Base-by-base conservation (phyloP, 2,113 vertebrate genomes). In the Salvelinus fontinalis region DNA sequence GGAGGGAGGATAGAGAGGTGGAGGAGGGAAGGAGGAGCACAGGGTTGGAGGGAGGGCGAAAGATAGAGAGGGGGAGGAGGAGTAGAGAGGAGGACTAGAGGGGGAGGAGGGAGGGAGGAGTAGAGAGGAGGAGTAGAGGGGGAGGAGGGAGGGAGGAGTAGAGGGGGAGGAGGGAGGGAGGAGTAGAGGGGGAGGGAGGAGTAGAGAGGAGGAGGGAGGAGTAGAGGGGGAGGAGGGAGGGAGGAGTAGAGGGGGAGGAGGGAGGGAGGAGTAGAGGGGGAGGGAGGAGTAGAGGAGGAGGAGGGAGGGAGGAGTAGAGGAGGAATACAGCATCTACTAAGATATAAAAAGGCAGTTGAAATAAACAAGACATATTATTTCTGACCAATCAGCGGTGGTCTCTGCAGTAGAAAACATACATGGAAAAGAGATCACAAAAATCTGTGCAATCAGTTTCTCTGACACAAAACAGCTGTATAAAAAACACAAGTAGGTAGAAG, bases 391-490 rank as follows among this genome's bases (percentile, higher is more conserved):
- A 82, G 71, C 82, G 74, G 79, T 82, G 83, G 83, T 75, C 51
- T 48, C 72, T 84, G 88, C 86, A 89, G 81, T 90, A 91, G 69
- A 92, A 92, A 92, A 90, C 77, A 74, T 77, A 85, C 85, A 85
- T 81, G 81, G 82, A 79, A 75, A 77, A 85, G 24, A 69, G 76
- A 81, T 67, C 24, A 34, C 82, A 79, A 84, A 89, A 90, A 87
- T 86, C 90, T 91, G 89, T 91, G 92, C 91, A 93, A 90, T 81
- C 81, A 86, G 86, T 84, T 89, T 84, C 68, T 87, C 80, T 83
- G 80, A 85, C 77, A 80, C 34, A 85, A 29, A 60, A 59, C 75
- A 83, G 86, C 75, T 39, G 59, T 90, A 85, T 68, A 85, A 85
- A 89, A 85, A 75, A 27, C 54, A 71, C 5, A 71, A 79, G 81